Evolutionary conservation across 2,888 invertebrate genomes (phyloP).

Genomic region (Drosophila trichaetosa): DNA sequence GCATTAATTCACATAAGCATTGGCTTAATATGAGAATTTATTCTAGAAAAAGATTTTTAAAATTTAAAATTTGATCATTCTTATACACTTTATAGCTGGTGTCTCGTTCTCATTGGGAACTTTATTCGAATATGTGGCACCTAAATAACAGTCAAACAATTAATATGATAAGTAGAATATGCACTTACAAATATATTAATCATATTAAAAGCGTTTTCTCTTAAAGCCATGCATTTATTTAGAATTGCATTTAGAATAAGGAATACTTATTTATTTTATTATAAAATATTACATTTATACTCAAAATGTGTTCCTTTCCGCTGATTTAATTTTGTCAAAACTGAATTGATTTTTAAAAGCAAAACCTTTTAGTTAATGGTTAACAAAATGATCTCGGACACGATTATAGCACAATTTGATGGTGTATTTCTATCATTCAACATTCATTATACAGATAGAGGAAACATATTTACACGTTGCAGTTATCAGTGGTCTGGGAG

Average conservation of each 20-base stretch:
- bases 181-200: neutral
- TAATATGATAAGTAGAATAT: neutral
- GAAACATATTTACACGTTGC: neutral
- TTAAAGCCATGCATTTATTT: neutral
- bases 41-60: neutral
- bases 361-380: neutral
- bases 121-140: neutral
- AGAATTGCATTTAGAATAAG: neutral
- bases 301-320: neutral
- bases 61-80: neutral
- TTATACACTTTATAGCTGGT: neutral
- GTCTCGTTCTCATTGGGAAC: neutral
- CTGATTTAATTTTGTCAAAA: neutral
- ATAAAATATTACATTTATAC: neutral
- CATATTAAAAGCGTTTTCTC: neutral
- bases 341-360: neutral
- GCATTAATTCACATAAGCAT: too few relatives aligned
- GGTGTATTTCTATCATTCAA: neutral
- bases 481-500: slow-evolving; percentile 28
- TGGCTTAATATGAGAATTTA: neutral
- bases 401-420: neutral
- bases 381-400: neutral
- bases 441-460: neutral
- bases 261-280: neutral
- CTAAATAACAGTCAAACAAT: neutral